Evolutionary conservation across 2,797 vertebrate genomes (phyloP).

Genomic region (Schizothorax lantsangensis): DNA sequence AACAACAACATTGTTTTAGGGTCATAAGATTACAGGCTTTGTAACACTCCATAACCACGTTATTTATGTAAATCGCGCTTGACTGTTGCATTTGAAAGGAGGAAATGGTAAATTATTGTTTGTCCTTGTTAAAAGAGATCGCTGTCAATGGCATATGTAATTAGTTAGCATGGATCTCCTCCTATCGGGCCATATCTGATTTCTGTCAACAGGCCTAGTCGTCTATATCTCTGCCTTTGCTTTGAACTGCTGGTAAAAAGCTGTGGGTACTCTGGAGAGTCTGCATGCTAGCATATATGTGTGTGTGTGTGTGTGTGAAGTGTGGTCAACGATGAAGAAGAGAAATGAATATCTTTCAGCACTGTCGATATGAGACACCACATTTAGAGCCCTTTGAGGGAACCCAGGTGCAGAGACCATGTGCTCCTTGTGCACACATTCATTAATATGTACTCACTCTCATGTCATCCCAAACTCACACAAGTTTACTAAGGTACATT

Average conservation of each 20-base stretch:
- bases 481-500: neutral
- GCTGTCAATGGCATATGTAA: conserved; percentile 26
- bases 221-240: neutral
- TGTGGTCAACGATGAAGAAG: conserved; percentile 16
- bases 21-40: conserved; percentile 4
- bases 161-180: conserved; percentile 2
- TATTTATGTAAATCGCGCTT: conserved; percentile 2
- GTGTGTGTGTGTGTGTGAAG: conserved; percentile 19
- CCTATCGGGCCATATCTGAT: neutral
- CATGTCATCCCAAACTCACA: neutral
- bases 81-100: neutral
- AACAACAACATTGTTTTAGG: neutral
- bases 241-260: conserved; percentile 33
- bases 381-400: conserved; percentile 16
- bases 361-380: conserved; percentile 28
- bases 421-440: neutral
- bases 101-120: conserved; percentile 34
- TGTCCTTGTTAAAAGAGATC: conserved; percentile 27
- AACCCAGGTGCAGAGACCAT: conserved; percentile 40
- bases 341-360: conserved; percentile 38
- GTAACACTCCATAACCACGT: neutral
- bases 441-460: neutral
- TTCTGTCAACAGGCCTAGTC: neutral
- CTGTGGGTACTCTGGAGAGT: conserved; percentile 1
- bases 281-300: neutral